Evolutionary conservation across 2,888 invertebrate genomes (phyloP).

Genomic region (Pardosa pseudoannulata): DNA sequence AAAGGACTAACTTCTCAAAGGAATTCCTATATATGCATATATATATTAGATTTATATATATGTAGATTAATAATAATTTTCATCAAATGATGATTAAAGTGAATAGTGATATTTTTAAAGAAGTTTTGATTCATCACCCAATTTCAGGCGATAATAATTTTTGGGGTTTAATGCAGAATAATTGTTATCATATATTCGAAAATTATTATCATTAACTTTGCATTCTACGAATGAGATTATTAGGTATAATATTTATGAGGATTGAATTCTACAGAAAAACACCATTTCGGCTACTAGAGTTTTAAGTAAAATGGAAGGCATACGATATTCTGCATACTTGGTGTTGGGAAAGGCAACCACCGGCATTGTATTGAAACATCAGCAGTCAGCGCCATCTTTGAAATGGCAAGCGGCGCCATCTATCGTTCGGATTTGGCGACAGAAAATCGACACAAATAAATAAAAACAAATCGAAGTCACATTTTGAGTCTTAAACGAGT

Average conservation of each 20-base stretch:
- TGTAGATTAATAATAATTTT: slow-evolving; percentile 36
- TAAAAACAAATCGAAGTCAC: slow-evolving; percentile 13
- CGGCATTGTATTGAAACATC: slow-evolving; percentile 52
- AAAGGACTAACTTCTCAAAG: slow-evolving; percentile 52
- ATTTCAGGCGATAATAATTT: slow-evolving; percentile 27
- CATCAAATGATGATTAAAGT: slow-evolving; percentile 40
- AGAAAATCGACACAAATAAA: slow-evolving; percentile 27
- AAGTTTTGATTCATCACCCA: slow-evolving; percentile 33
- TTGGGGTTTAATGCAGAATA: slow-evolving; percentile 53
- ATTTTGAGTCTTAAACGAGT: neutral
- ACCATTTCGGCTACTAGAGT: slow-evolving; percentile 59
- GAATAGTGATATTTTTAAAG: slow-evolving; percentile 57
- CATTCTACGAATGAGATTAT: slow-evolving; percentile 46
- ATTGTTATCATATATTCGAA: slow-evolving; percentile 32
- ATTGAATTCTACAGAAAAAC: slow-evolving; percentile 66
- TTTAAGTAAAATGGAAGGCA: slow-evolving; percentile 71
- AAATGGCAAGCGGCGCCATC: slow-evolving; percentile 44
- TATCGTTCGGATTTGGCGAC: slow-evolving; percentile 41
- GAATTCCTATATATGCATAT: slow-evolving; percentile 54
- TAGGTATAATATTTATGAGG: slow-evolving; percentile 38
- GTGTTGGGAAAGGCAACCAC: slow-evolving; percentile 64
- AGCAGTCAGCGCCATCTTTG: slow-evolving; percentile 55
- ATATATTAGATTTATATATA: slow-evolving; percentile 42
- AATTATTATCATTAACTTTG: slow-evolving; percentile 57
- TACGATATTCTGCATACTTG: slow-evolving; percentile 71